Evolutionary conservation across 2,888 invertebrate genomes (phyloP), one percentile per base, ranked within the genome.

Genomic region (Buathra laborator): DNA sequence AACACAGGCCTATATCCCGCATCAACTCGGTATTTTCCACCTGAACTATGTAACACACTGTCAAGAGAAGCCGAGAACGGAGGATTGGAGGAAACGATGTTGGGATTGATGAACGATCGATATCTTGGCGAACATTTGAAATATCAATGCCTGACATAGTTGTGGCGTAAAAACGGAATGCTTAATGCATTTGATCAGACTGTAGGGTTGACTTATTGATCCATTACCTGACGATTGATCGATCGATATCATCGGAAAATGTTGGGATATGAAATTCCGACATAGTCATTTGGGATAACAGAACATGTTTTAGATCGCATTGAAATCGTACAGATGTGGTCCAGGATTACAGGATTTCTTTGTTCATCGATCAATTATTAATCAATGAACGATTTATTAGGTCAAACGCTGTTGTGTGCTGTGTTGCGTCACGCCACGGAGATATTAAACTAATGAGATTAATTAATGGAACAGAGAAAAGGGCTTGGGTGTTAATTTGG

Each of bases 391-490:
- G 14, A 48, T 62, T 14, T 12, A 14, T 24, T 24, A 4, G 19
- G 16, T 12, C 66, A n/a, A 16, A 56, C 70, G 68, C 16, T 19
- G 12, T 24, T 44, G 67, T 16, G 70, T 29, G 0, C 59, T 6
- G 14, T 32, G 14, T 59, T 56, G 24, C 37, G 24, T 46, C 51
- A 62, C 46, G 37, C 66, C 48, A 62, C 53, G 71, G 71, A 85
- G 80, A 85, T 85, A 86, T 86, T 84, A 82, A 86, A 86, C 74
- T 90, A 91, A 91, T 89, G 89, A 92, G 89, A 92, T 92, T 92
- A 92, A 92, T 92, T 92, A 91, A 90, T 90, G 89, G 89, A 89
- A 90, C 88, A 87, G 88, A 90, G 51, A 29, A 37, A 59, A 68
- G 46, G 29, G 16, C 86, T 84, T 83, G 76, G 78, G 89, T 90